Percentiles rank a stretch among this genome's conserved stretches.
Evolutionary conservation across 2,113 vertebrate species (phyloP).

Genomic region (Empidonax alnorum): DNA sequence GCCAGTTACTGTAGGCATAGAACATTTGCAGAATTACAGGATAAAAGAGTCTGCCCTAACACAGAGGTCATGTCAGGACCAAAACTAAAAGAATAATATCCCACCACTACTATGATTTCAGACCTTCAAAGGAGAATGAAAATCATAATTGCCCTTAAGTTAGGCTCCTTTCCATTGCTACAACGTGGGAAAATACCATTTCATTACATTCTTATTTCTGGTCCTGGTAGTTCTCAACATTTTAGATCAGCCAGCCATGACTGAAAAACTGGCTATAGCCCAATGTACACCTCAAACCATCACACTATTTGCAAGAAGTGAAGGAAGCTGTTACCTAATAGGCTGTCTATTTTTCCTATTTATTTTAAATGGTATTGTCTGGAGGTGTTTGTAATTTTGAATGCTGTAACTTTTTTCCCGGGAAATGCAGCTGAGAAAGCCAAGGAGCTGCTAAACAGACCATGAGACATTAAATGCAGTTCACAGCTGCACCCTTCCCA

Average conservation of each 20-base stretch:
- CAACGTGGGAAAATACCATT: neutral
- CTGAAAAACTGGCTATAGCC: neutral
- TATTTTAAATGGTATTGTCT: neutral
- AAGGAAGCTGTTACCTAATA: neutral
- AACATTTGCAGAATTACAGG: neutral
- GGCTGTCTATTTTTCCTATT: neutral
- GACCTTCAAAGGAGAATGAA: neutral
- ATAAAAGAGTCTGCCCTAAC: neutral
- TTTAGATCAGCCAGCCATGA: neutral
- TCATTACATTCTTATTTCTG: neutral
- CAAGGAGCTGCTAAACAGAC: slow-evolving; percentile 1
- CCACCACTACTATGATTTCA: neutral
- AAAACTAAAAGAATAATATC: neutral
- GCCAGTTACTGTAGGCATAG: too few relatives aligned
- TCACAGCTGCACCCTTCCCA: neutral
- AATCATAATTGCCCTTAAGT: neutral
- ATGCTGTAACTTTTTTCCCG: neutral
- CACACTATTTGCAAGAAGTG: neutral
- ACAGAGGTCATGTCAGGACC: neutral
- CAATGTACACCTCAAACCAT: neutral
- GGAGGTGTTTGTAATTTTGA: neutral
- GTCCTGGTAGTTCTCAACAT: neutral
- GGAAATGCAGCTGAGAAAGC: neutral
- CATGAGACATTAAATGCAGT: neutral
- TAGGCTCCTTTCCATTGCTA: neutral